phyloP scores from a whole-genome alignment of 2,888 invertebrate species.

The Barypeithes pellucidus region DNA sequence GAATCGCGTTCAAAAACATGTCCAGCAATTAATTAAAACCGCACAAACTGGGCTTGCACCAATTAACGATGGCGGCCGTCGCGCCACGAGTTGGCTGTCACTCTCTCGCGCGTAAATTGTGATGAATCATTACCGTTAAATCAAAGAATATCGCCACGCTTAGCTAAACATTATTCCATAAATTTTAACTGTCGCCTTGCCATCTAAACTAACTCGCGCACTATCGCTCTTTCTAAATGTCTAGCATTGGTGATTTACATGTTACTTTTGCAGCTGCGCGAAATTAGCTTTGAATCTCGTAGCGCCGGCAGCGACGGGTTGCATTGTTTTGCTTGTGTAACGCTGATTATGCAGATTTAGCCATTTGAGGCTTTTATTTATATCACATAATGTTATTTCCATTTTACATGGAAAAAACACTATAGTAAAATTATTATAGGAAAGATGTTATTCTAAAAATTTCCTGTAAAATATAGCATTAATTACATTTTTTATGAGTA shows the following conservation, averaged over 20 bases:
- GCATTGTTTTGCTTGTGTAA: conserved; percentile 25
- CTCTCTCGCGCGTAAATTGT: conserved; percentile 63
- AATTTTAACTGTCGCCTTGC: conserved; percentile 60
- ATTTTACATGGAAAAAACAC: neutral
- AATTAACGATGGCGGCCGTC: conserved; percentile 62
- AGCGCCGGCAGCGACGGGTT: conserved; percentile 34
- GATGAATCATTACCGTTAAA: conserved; percentile 66
- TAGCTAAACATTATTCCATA: conserved; percentile 60
- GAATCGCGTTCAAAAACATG: conserved; percentile 64
- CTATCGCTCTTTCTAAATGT: conserved; percentile 57
- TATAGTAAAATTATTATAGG: no score
- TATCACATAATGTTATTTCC: neutral
- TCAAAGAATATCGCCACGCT: conserved; percentile 62
- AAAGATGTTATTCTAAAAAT: no score
- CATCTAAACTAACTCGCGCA: conserved; percentile 56
- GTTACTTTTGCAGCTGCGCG: conserved; percentile 48
- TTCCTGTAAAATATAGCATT: no score
- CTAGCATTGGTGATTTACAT: conserved; percentile 48
- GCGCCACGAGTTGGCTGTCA: conserved; percentile 64
- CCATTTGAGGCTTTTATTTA: neutral
- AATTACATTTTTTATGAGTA: no score
- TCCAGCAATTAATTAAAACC: conserved; percentile 64
- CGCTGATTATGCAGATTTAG: conserved; percentile 14
- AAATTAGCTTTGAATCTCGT: conserved; percentile 31
- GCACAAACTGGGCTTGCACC: conserved; percentile 58